Percentiles rank a stretch among this genome's conserved stretches.
These are phyloP conservation scores for Dryobates pubescens DNA, from an alignment of 2,797 vertebrate genomes.

Conservation along the genomic window DNA sequence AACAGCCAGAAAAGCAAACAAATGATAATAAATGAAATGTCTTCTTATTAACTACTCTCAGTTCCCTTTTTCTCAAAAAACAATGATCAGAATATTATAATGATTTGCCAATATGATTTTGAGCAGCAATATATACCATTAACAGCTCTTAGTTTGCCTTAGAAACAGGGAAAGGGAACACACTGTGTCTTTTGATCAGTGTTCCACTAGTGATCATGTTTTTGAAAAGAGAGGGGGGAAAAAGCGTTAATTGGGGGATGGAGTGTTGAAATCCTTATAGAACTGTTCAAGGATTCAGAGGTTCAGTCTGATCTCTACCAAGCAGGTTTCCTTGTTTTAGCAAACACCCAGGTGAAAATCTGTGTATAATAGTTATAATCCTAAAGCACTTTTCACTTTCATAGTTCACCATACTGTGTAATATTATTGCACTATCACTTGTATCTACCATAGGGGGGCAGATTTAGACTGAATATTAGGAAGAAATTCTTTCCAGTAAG, in stretches of 20 bases:
- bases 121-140: not conserved
- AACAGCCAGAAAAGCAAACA: not conserved
- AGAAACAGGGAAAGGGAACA: not conserved
- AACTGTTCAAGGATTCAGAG: fast-evolving
- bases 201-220: fast-evolving
- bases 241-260: fast-evolving
- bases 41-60: not conserved
- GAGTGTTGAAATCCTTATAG: not conserved
- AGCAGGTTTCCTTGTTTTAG: not conserved
- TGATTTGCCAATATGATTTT: not conserved
- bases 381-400: not conserved
- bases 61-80: fast-evolving
- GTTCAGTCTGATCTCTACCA: not conserved
- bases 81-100: fast-evolving
- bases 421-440: not conserved
- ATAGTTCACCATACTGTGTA: not conserved
- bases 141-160: not conserved
- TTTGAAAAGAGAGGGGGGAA: fast-evolving
- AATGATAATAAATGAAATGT: not conserved
- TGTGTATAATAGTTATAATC: not conserved
- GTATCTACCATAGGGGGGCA: too few relatives aligned
- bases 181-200: fast-evolving
- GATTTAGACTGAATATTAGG: too few relatives aligned
- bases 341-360: not conserved
- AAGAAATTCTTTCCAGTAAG: too few relatives aligned